A percentile compares a stretch with the other conserved stretches of the same genome.
phyloP scores from a whole-genome alignment of 2,797 vertebrate genomes.

The Morelia viridis region DNA sequence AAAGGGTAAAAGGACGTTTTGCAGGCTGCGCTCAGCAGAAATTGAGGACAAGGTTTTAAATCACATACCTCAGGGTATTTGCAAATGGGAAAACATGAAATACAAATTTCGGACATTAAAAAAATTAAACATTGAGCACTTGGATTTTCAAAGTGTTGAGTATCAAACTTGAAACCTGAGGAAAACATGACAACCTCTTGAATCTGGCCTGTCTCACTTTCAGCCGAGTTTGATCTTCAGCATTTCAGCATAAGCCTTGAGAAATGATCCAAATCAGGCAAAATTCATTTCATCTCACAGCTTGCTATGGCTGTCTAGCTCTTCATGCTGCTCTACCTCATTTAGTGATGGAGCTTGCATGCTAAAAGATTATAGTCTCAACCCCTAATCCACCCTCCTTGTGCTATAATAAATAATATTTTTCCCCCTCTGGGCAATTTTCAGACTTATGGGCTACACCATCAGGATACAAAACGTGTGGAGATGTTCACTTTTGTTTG shows the following conservation, averaged over 20 bases:
- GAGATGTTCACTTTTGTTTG: conserved; percentile 98
- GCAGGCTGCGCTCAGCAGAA: background rate
- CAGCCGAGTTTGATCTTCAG: background rate
- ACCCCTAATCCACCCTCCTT: background rate
- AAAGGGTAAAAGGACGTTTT: background rate
- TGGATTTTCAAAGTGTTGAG: background rate
- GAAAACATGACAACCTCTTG: background rate
- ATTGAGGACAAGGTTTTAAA: background rate
- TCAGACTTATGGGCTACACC: conserved; percentile 94
- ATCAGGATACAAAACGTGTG: conserved; percentile 87
- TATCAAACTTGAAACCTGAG: background rate
- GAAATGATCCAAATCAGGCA: background rate
- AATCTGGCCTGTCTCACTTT: background rate
- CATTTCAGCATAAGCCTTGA: background rate
- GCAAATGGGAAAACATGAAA: background rate
- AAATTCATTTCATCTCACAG: background rate
- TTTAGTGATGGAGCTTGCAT: background rate
- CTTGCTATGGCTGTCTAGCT: background rate
- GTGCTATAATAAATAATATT: background rate
- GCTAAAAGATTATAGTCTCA: background rate
- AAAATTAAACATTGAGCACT: background rate
- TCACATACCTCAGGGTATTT: background rate
- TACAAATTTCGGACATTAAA: too few relatives aligned
- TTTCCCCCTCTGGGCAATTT: background rate
- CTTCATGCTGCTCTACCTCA: background rate